Evolutionary conservation across 2,113 vertebrate genomes (phyloP), one percentile per base, ranked within the genome.

Genomic region (Formicarius rufipectus): DNA sequence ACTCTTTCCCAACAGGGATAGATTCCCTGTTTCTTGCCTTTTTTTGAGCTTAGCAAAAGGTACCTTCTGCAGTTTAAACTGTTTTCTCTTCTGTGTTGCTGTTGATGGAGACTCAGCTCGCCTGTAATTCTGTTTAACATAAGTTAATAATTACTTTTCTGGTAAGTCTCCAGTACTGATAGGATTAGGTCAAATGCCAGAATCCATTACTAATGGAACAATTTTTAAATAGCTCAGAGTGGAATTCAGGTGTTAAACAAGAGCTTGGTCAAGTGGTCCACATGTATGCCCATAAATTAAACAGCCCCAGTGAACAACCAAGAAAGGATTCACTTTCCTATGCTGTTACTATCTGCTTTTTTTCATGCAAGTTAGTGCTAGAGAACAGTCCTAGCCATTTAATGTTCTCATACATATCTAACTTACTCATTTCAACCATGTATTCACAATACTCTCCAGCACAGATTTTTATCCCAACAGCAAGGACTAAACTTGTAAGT

Each of bases 171-270:
- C 78, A 87, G 37, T 42, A 64, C 69, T 76, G 53, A 95, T 87
- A 87, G 62, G 82, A 83, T 50, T 90, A 85, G 75, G 90, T 58
- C 85, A 93, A 69, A 88, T 90, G 92, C 74, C 90, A 95, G 72
- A 88, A 94, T 80, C 45, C 4, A 0, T 47, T 91, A 66, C 74
- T 96, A 94, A 95, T 85, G 74, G 75, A 95, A 92, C 39, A 83
- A 62, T 35, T 94, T 93, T 93, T 93, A 91, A 85, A 95, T 27
- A 96, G 62, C 53, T 79, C 12, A 2, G n/a, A 85, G 71, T 79
- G 75, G 87, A 94, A 93, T 93, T 94, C 73, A 94, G 84, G 93
- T 93, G 92, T 94, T 91, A 91, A 96, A 97, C 77, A 94, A 93
- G 84, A 64, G 22, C 11, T 1, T 63, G 78, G 42, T 91, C 84